phyloP scores from a whole-genome alignment of 2,113 vertebrate genomes.

The Raphicerus campestris region DNA sequence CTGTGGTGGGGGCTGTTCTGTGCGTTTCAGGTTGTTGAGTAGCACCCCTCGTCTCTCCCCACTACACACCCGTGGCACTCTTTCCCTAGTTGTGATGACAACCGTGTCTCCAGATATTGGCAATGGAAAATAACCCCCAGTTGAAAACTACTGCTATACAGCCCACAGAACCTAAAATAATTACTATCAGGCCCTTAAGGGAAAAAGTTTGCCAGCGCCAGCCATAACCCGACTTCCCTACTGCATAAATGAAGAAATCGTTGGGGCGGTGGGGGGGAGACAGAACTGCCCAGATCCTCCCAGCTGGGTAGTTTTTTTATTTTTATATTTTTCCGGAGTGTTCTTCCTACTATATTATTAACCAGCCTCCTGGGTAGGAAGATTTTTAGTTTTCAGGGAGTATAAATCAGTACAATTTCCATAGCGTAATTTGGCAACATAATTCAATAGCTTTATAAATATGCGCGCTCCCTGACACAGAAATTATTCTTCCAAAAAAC shows the following conservation, averaged over 20 bases:
- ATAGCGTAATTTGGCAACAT: slow-evolving; percentile 41
- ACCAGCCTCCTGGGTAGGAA: not conserved
- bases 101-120: not conserved
- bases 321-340: not conserved
- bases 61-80: accelerated
- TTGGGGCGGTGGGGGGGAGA: accelerated
- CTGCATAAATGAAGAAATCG: not conserved
- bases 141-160: not conserved
- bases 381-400: slow-evolving; percentile 30
- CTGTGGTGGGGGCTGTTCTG: accelerated
- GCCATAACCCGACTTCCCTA: not conserved
- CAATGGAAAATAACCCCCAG: not conserved
- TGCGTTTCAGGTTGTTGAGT: accelerated
- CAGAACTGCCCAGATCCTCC: not conserved
- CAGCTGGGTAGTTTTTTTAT: not conserved
- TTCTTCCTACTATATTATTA: slow-evolving; percentile 8
- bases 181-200: not conserved
- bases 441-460: slow-evolving; percentile 54
- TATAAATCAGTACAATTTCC: slow-evolving; percentile 32
- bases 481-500: slow-evolving; percentile 45
- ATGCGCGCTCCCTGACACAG: not conserved
- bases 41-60: not conserved
- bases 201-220: not conserved
- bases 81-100: not conserved
- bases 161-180: not conserved